Conservation (phyloP, 2,797 vertebrate genomes). For the Myotis findleyi region DNA sequence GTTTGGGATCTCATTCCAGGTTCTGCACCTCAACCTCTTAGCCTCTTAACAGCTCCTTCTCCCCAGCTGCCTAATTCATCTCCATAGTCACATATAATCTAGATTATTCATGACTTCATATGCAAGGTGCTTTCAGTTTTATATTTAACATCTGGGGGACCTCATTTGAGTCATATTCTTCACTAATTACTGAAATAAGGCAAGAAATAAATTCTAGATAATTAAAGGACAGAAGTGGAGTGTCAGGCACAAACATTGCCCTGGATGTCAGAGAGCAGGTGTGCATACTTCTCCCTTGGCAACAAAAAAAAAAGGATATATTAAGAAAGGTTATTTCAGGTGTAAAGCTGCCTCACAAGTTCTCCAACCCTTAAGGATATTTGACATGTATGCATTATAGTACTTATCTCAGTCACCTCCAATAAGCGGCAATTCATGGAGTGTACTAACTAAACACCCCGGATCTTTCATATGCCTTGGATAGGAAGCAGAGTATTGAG, state of each 20-base stretch:
- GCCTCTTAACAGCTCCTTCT: not conserved
- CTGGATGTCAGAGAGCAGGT: not conserved
- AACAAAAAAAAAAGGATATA: not conserved
- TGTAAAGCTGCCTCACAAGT: not conserved
- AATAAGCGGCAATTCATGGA: slow-evolving; percentile 40
- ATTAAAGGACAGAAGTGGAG: not conserved
- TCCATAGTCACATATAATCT: not conserved
- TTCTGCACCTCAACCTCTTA: not conserved
- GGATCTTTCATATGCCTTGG: slow-evolving; percentile 28
- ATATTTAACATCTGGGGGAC: not conserved
- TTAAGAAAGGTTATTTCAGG: not conserved
- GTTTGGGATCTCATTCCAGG: not conserved
- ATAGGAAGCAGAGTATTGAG: slow-evolving; percentile 44
- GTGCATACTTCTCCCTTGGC: not conserved
- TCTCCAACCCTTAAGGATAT: not conserved
- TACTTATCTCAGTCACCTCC: slow-evolving; percentile 22
- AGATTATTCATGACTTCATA: not conserved
- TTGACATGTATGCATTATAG: not conserved
- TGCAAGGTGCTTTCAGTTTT: not conserved
- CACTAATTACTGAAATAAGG: slow-evolving; percentile 26
- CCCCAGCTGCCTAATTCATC: not conserved
- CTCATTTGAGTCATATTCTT: not conserved
- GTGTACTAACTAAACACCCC: slow-evolving; percentile 44
- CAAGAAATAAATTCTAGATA: not conserved
- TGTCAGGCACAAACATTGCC: not conserved